phyloP scores from a whole-genome alignment of 2,888 invertebrate species.

The Heteromyza rotundicornis region DNA sequence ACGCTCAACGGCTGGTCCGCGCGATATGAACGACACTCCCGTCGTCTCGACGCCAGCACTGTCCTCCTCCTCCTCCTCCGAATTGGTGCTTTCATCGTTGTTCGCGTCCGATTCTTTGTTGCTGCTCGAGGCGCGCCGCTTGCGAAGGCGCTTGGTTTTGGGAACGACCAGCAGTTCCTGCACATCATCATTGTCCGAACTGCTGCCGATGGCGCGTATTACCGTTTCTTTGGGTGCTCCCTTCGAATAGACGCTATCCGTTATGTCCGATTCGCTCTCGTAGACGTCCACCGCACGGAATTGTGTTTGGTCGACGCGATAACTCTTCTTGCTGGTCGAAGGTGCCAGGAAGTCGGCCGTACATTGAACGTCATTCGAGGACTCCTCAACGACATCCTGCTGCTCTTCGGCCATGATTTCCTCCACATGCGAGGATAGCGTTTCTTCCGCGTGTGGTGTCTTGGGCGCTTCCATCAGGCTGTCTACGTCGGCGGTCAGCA shows the following conservation, averaged over 20 bases:
- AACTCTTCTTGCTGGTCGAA: constrained; percentile 40
- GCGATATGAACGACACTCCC: constrained; percentile 49
- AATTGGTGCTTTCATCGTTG: constrained; percentile 35
- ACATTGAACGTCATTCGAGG: constrained; percentile 41
- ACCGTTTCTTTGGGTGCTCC: constrained; percentile 42
- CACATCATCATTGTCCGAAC: constrained; percentile 40
- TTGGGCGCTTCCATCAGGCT: constrained; percentile 40
- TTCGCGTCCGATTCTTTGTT: constrained; percentile 45
- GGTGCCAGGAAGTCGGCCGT: constrained; percentile 47
- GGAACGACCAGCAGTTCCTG: constrained; percentile 27
- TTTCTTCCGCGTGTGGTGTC: background rate
- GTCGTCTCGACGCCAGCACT: constrained; percentile 38
- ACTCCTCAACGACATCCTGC: constrained; percentile 23
- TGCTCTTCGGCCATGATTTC: background rate
- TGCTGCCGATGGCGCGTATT: constrained; percentile 45
- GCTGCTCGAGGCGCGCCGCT: constrained; percentile 53
- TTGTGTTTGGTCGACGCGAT: constrained; percentile 60
- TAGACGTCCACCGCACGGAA: constrained; percentile 66
- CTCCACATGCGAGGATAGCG: background rate
- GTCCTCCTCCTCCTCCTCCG: constrained; percentile 34
- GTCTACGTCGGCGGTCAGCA: constrained; percentile 46
- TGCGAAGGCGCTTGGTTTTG: constrained; percentile 54
- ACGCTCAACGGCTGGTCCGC: constrained; percentile 55
- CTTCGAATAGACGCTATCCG: constrained; percentile 58
- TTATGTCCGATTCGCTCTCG: constrained; percentile 66